Evolutionary conservation across 2,113 vertebrate species (phyloP).

Genomic region (Xenopus borealis): DNA sequence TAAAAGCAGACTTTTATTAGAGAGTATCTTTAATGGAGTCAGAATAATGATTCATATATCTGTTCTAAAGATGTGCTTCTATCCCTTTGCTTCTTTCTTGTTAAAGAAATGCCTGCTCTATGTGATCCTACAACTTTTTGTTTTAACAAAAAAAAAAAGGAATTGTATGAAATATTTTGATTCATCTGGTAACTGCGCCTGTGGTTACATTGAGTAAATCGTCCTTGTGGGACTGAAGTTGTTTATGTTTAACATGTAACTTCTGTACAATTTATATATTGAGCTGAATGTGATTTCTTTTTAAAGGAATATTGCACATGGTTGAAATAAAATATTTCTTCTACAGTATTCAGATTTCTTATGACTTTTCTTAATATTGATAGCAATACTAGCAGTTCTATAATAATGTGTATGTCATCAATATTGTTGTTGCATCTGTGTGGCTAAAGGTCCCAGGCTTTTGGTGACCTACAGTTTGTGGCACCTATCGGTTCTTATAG

Average conservation of each 20-base stretch:
- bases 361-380: not conserved
- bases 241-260: constrained; percentile 41
- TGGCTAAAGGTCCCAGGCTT: no score
- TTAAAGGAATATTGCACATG: constrained; percentile 21
- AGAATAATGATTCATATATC: not conserved
- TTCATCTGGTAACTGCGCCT: constrained; percentile 24
- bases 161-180: constrained; percentile 49
- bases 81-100: not conserved
- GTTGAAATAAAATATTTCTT: constrained; percentile 32
- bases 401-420: not conserved
- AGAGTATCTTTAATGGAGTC: no score
- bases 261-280: constrained; percentile 46
- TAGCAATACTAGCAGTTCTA: no score
- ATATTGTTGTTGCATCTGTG: no score
- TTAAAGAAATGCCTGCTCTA: not conserved
- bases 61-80: constrained; percentile 17
- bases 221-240: constrained; percentile 57
- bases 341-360: not conserved
- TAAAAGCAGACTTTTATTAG: no score
- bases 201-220: constrained; percentile 14
- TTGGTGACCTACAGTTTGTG: no score
- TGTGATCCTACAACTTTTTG: constrained; percentile 7
- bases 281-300: not conserved
- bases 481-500: no score
- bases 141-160: constrained; percentile 39